phyloP scores from a whole-genome alignment of 2,797 vertebrate genomes.

The Fundulus diaphanus region DNA sequence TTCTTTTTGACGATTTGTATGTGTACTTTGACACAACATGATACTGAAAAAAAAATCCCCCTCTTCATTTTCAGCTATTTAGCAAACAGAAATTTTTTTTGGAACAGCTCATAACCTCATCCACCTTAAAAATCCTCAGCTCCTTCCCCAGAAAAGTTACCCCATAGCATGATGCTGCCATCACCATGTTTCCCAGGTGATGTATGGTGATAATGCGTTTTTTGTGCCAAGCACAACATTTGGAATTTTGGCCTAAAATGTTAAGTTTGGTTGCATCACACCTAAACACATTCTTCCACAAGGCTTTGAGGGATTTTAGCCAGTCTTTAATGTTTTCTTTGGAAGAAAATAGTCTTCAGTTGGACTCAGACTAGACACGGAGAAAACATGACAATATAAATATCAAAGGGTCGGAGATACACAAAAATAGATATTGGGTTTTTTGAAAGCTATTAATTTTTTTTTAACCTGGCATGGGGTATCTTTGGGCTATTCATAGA shows the following conservation, averaged over 20 bases:
- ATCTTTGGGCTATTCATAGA: background rate
- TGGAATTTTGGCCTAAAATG: background rate
- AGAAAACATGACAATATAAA: background rate
- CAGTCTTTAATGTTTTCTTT: background rate
- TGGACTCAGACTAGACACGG: background rate
- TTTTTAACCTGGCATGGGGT: background rate
- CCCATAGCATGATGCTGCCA: background rate
- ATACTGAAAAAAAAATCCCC: background rate
- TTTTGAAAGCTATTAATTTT: background rate
- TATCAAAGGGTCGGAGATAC: background rate
- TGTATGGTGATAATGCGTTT: background rate
- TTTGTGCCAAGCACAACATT: background rate
- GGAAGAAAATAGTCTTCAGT: background rate
- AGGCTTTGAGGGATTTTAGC: background rate
- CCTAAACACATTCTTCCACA: background rate
- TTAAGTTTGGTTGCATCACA: background rate
- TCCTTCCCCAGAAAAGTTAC: background rate
- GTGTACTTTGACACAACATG: background rate
- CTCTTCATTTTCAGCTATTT: background rate
- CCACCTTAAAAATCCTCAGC: background rate
- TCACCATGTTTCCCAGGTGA: background rate
- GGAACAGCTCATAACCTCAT: background rate
- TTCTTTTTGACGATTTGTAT: no score
- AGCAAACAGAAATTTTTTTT: background rate
- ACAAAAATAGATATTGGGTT: background rate